Evolutionary conservation across 2,888 invertebrate genomes (phyloP).

Genomic region (Troides oblongomaculatus): DNA sequence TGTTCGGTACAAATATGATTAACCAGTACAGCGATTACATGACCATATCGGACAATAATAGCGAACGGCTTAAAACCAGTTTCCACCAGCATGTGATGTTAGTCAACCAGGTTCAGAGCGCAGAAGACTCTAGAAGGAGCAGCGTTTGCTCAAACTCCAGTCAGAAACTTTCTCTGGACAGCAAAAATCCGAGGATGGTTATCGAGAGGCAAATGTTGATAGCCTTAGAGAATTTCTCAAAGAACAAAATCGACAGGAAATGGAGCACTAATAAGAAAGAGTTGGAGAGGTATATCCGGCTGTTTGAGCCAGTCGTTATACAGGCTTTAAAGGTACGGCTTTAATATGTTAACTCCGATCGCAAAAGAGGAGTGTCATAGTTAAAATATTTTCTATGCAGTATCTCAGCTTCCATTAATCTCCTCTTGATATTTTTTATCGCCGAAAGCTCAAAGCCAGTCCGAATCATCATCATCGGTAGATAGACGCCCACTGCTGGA

Average conservation of each 20-base stretch:
- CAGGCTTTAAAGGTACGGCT: constrained; percentile 88
- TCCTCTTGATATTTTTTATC: no score
- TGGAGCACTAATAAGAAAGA: constrained; percentile 76
- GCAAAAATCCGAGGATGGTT: constrained; percentile 60
- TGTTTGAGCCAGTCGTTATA: constrained; percentile 97
- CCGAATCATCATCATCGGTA: no score
- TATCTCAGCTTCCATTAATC: no score
- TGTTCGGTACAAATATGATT: constrained; percentile 87
- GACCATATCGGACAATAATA: constrained; percentile 49
- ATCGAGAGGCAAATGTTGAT: constrained; percentile 62
- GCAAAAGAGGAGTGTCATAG: no score
- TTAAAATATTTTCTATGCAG: no score
- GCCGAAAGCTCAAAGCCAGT: no score
- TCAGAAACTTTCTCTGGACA: constrained; percentile 57
- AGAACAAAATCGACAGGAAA: constrained; percentile 68
- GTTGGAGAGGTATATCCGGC: constrained; percentile 88
- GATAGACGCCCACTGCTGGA: no score
- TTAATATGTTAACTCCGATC: neutral
- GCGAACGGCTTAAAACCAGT: constrained; percentile 30
- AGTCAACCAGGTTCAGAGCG: constrained; percentile 44
- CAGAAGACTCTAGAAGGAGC: constrained; percentile 50
- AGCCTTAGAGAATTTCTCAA: constrained; percentile 69
- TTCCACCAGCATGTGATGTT: constrained; percentile 63
- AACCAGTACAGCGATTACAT: constrained; percentile 66
- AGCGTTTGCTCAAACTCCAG: constrained; percentile 59